Conservation (phyloP, 2,888 invertebrate genomes). For the Congeria kusceri region DNA sequence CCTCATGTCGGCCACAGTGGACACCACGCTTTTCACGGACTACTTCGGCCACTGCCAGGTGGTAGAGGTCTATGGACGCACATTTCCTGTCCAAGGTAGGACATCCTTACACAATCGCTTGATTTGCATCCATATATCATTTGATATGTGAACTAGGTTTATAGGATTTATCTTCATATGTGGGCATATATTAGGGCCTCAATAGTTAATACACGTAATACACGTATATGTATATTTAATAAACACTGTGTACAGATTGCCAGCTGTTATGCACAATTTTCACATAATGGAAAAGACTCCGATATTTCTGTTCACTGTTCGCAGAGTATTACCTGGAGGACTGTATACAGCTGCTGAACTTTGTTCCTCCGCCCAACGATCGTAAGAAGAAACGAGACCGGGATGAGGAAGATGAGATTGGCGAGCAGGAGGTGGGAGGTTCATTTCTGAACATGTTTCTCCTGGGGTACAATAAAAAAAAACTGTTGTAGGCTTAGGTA, state of each 20-base stretch:
- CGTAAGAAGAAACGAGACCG: constrained; percentile 89
- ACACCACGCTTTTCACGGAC: constrained; percentile 94
- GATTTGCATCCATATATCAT: too few species aligned
- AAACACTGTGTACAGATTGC: too few species aligned
- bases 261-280: too few species aligned
- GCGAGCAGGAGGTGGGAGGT: constrained; percentile 33
- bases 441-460: too few species aligned
- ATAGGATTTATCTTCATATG: too few species aligned
- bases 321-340: constrained; percentile 97
- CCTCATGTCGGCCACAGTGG: constrained; percentile 99
- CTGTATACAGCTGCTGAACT: constrained; percentile 93
- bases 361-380: constrained; percentile 91
- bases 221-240: too few species aligned
- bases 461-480: too few species aligned
- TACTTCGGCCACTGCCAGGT: constrained; percentile 97
- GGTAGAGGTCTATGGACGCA: constrained; percentile 94
- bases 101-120: not conserved
- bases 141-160: too few species aligned
- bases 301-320: constrained; percentile 34
- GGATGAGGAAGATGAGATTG: constrained; percentile 85
- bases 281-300: too few species aligned
- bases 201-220: too few species aligned
- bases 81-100: constrained; percentile 91
- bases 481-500: too few species aligned
- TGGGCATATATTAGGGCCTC: too few species aligned